Evolutionary conservation across 2,888 invertebrate genomes (phyloP).

Genomic region (Amphipyra tragopoginis): DNA sequence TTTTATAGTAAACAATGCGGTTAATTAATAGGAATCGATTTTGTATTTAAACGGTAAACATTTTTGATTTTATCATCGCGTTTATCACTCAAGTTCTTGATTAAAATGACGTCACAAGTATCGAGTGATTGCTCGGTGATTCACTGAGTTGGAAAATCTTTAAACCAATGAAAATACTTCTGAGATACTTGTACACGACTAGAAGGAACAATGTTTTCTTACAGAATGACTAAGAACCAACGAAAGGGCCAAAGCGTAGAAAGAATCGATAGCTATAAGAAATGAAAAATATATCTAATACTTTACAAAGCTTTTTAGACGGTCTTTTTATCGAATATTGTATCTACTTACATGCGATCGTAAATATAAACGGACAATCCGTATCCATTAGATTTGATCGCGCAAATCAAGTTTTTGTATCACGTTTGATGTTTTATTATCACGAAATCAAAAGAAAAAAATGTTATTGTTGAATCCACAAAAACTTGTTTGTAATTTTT

Average conservation of each 20-base stretch:
- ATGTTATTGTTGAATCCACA: too few relatives aligned
- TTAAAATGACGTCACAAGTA: conserved; percentile 2
- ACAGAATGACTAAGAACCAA: conserved; percentile 10
- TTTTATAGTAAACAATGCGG: conserved; percentile 1
- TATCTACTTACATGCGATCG: conserved; percentile 35
- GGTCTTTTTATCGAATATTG: conserved; percentile 4
- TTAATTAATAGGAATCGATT: too few relatives aligned
- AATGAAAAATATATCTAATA: not conserved
- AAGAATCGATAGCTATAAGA: not conserved
- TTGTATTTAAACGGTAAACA: conserved; percentile 6
- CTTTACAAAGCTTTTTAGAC: not conserved
- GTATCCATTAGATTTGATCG: conserved; percentile 16
- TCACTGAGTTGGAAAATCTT: not conserved
- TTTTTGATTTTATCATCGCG: not conserved
- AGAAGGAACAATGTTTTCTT: not conserved
- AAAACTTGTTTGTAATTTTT: too few relatives aligned
- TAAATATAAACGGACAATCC: conserved; percentile 28
- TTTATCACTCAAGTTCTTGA: not conserved
- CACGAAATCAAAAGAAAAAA: conserved; percentile 4
- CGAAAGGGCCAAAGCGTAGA: not conserved
- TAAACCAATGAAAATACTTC: not conserved
- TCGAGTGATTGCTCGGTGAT: not conserved
- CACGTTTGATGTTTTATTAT: conserved; percentile 18
- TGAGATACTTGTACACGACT: not conserved
- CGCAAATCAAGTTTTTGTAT: not conserved